Conservation (phyloP, 2,888 invertebrate genomes). For the Tridacna crocea region DNA sequence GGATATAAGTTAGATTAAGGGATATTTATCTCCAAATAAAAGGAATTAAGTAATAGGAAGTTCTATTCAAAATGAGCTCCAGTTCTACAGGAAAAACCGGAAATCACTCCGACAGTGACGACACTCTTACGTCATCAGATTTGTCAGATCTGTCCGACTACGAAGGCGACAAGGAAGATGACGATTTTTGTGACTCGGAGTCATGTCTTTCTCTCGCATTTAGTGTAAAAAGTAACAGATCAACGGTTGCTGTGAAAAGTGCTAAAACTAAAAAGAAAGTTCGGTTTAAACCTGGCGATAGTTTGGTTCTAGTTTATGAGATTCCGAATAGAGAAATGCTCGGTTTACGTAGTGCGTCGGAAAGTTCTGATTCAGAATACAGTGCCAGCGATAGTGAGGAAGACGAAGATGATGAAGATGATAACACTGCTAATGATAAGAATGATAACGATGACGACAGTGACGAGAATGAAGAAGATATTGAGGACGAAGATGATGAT, state of each 20-base stretch:
- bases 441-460: constrained; percentile 39
- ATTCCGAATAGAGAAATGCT: constrained; percentile 63
- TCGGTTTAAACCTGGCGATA: constrained; percentile 60
- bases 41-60: not conserved
- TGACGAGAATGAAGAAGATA: constrained; percentile 14
- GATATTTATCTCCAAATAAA: not conserved
- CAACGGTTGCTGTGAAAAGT: constrained; percentile 48
- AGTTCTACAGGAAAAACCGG: not conserved
- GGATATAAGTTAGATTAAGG: not conserved
- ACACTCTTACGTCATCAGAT: constrained; percentile 46
- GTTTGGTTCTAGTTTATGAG: constrained; percentile 52
- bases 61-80: not conserved
- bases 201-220: constrained; percentile 45
- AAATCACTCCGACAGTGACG: constrained; percentile 46
- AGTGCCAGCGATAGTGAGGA: constrained; percentile 49
- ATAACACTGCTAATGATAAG: constrained; percentile 34
- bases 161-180: constrained; percentile 24
- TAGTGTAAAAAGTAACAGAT: constrained; percentile 40
- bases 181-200: constrained; percentile 34
- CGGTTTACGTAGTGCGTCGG: constrained; percentile 58
- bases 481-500: constrained; percentile 34
- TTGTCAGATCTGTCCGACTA: constrained; percentile 22
- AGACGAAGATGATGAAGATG: constrained; percentile 41
- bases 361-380: constrained; percentile 48
- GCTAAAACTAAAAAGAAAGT: constrained; percentile 56